These are phyloP conservation scores for Gambusia holbrooki DNA, from an alignment of 2,113 vertebrate species.

Conservation along the genomic window DNA sequence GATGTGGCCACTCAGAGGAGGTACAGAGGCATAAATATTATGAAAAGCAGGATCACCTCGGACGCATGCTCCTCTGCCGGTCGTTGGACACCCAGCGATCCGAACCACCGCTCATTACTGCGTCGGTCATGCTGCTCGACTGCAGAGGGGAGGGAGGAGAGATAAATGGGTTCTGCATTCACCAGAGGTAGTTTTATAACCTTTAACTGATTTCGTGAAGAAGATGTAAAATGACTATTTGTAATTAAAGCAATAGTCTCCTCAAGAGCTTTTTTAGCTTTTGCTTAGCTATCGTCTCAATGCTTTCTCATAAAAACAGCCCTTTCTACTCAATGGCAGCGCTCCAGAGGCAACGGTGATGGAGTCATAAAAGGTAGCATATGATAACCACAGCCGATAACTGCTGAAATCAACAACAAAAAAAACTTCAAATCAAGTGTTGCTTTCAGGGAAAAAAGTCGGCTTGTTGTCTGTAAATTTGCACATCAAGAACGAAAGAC, in stretches of 20 bases:
- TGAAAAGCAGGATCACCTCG: constrained; percentile 78
- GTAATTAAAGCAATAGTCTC: neutral
- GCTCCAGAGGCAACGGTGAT: constrained; percentile 28
- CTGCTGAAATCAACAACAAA: neutral
- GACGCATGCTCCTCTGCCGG: constrained; percentile 83
- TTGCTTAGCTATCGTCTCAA: constrained; percentile 13
- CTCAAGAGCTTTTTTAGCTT: constrained; percentile 20
- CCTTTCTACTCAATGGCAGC: constrained; percentile 23
- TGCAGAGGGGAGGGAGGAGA: constrained; percentile 19
- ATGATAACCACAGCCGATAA: constrained; percentile 8
- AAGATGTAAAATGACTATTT: constrained; percentile 4
- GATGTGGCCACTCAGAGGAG: neutral
- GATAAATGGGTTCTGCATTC: neutral
- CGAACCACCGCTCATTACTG: constrained; percentile 85
- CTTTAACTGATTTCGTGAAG: neutral
- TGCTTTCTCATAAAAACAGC: constrained; percentile 35
- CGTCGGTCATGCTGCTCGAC: constrained; percentile 85
- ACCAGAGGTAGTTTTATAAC: neutral
- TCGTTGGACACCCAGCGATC: constrained; percentile 88
- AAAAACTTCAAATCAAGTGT: constrained; percentile 11
- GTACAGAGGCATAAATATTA: neutral
- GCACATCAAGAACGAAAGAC: constrained; percentile 30
- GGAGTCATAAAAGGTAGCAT: constrained; percentile 12
- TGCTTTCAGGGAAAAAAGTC: constrained; percentile 5
- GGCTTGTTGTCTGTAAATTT: constrained; percentile 27